Evolutionary conservation across 2,888 invertebrate species (phyloP), one percentile per base, ranked within the genome.

Genomic region (Chloroclysta siterata): DNA sequence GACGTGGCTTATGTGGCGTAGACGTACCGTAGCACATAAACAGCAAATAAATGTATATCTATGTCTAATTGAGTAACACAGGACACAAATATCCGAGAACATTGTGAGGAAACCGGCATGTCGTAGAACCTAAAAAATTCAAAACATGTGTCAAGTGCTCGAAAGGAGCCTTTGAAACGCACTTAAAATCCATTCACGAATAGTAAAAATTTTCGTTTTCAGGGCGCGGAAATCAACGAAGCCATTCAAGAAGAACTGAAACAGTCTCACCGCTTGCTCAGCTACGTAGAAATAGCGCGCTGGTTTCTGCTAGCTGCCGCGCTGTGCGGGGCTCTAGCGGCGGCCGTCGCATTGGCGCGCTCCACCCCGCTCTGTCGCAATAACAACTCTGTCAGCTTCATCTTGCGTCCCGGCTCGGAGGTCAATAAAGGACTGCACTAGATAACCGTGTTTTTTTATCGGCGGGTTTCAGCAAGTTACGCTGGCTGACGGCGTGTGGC

Each of bases 211-310:
- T n/a, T n/a, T n/a, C 53, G 13, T 22, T 74, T 81, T 2, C 83
- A 93, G 93, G 89, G 93, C 1, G 92, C 90, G 2, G 82, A 82
- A 64, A 73, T 93, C 10, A 81, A 91, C 8, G 70, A 71, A 2
- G 76, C 82, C 0, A 73, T 93, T 0, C 79, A 83, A 39, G 72
- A 87, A 0, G 86, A 93, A 60, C 73, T 94, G 13, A 78, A 68
- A 0, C 73, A 78, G 2, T 85, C 89, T 0, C 89, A 92, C 74
- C 77, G 73, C 0, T 73, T 89, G 17, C 74, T 94, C 0, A 72
- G 78, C 10, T 85, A 90, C 73, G 85, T 90, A 14, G 87, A 90
- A 46, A 72, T 80, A 0, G 71, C 86, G 0, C 86, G 93, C 29
- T 94, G 94, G 94, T 47, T 86, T 3, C 52, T 94, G 0, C 80